Percentiles rank a stretch among this genome's conserved stretches.
Evolutionary conservation across 1,140 invertebrate species (phyloP).

Genomic region (Bombus haemorrhoidalis): DNA sequence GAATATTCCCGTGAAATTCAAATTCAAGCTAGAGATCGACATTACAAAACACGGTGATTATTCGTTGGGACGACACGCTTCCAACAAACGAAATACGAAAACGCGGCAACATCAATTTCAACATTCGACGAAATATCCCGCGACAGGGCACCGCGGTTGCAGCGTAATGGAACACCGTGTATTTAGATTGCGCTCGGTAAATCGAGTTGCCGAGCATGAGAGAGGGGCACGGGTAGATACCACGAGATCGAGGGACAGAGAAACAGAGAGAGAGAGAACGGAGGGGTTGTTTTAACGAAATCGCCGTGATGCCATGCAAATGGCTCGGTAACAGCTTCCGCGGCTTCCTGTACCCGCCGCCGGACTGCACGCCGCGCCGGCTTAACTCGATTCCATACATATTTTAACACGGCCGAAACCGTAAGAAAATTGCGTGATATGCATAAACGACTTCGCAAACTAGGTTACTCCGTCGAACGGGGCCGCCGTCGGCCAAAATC

Average conservation of each 20-base stretch:
- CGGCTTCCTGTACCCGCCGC: conserved; percentile 69
- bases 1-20: background rate
- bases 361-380: conserved; percentile 73
- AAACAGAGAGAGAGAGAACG: conserved; percentile 57
- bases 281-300: conserved; percentile 74
- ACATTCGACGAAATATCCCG: conserved; percentile 55
- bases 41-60: background rate
- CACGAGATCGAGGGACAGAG: conserved; percentile 55
- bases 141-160: conserved; percentile 36
- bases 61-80: background rate
- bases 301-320: conserved; percentile 80
- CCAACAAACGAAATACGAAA: background rate
- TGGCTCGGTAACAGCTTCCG: conserved; percentile 82
- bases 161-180: conserved; percentile 60
- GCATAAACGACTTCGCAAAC: conserved; percentile 80
- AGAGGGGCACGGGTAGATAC: conserved; percentile 30
- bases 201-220: conserved; percentile 59
- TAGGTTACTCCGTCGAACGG: conserved; percentile 61
- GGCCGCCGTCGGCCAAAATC: conserved; percentile 33
- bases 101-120: conserved; percentile 41
- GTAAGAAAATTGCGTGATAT: conserved; percentile 82
- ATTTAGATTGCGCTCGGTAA: conserved; percentile 69
- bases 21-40: background rate
- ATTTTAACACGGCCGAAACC: conserved; percentile 82
- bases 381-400: conserved; percentile 83